Conservation (phyloP, 2,797 vertebrate genomes). For the Ctenochaetus hawaiiensis region DNA sequence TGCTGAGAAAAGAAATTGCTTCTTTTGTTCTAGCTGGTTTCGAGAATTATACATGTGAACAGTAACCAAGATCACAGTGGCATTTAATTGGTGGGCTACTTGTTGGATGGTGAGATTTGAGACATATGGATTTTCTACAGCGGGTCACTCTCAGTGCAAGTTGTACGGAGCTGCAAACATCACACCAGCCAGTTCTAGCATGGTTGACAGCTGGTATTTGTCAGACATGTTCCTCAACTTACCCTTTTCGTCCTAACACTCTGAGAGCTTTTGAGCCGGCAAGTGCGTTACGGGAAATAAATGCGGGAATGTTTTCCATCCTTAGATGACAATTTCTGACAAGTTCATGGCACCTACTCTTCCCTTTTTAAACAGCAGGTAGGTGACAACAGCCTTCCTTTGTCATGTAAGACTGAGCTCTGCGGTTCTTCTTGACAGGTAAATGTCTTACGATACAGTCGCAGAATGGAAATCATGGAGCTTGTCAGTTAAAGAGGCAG, state of each 20-base stretch:
- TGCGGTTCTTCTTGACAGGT: conserved; percentile 81
- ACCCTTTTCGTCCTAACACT: conserved; percentile 64
- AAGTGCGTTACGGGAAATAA: conserved; percentile 77
- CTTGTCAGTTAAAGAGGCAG: conserved; percentile 75
- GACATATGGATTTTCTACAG: conserved; percentile 37
- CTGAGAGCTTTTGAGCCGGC: conserved; percentile 66
- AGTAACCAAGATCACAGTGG: conserved; percentile 1
- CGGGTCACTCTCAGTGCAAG: conserved; percentile 28
- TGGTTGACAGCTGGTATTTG: conserved; percentile 78
- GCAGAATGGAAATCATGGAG: conserved; percentile 65
- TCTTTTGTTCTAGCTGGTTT: conserved; percentile 16
- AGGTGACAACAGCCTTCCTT: conserved; percentile 84
- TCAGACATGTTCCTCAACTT: conserved; percentile 72
- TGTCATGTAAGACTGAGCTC: conserved; percentile 82
- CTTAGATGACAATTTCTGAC: conserved; percentile 82
- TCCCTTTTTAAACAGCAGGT: conserved; percentile 74
- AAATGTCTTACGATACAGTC: conserved; percentile 77
- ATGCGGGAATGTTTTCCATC: conserved; percentile 77
- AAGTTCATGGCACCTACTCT: conserved; percentile 81
- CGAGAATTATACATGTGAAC: not conserved
- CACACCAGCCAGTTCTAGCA: conserved; percentile 43
- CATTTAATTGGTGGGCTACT: conserved; percentile 37
- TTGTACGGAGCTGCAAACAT: conserved; percentile 43
- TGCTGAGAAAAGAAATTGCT: not conserved
- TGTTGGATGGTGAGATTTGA: conserved; percentile 30